A percentile compares a stretch with the other conserved stretches of the same genome.
These are phyloP conservation scores for Dicranocentrus wangi DNA, from an alignment of 2,888 invertebrate species.

Conservation along the genomic window DNA sequence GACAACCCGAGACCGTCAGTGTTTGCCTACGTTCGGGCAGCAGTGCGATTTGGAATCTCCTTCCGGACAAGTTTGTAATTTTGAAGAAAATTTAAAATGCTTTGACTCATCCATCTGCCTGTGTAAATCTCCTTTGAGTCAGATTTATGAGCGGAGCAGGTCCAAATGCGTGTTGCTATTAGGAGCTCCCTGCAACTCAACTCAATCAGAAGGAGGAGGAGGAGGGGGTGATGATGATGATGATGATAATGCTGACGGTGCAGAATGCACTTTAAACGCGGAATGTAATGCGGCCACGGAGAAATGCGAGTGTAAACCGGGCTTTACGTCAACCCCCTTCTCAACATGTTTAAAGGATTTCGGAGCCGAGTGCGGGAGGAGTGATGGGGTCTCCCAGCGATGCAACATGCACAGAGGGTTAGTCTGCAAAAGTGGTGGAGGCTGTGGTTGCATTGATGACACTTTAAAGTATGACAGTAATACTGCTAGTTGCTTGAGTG, in stretches of 20 bases:
- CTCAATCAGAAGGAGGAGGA: conserved; percentile 25
- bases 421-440: conserved; percentile 51
- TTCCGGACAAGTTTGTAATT: conserved; percentile 48
- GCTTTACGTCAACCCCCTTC: conserved; percentile 52
- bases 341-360: conserved; percentile 59
- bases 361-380: conserved; percentile 31
- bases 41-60: conserved; percentile 50
- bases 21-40: conserved; percentile 47
- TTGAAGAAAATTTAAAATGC: conserved; percentile 66
- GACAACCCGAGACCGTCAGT: conserved; percentile 42
- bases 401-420: conserved; percentile 64
- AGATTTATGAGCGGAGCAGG: conserved; percentile 55
- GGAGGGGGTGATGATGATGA: conserved; percentile 50
- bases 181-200: conserved; percentile 47
- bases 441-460: conserved; percentile 65
- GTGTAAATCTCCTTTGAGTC: conserved; percentile 66
- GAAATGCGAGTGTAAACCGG: conserved; percentile 41
- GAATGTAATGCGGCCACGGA: conserved; percentile 54
- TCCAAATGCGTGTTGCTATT: conserved; percentile 59
- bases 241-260: conserved; percentile 46
- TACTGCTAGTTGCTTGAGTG: conserved; percentile 51
- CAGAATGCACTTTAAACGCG: conserved; percentile 43
- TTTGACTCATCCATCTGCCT: conserved; percentile 62
- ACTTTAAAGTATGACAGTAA: conserved; percentile 57
- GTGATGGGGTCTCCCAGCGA: not conserved